Conservation (phyloP, 2,797 vertebrate genomes). For the Pseudotriccus pelzelni region DNA sequence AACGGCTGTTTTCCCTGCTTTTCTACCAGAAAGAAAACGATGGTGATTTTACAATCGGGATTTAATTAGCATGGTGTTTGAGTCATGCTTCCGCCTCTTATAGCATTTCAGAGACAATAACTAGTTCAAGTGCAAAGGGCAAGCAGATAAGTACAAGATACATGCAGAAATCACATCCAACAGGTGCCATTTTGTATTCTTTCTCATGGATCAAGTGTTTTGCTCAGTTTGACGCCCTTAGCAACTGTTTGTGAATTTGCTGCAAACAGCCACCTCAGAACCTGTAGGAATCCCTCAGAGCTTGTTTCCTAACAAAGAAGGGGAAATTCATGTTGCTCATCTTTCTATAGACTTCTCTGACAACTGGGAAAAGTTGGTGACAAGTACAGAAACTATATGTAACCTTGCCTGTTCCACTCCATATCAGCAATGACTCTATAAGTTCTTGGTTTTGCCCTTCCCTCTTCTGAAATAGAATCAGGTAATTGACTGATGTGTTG, state of each 20-base stretch:
- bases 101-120: background rate
- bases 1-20: background rate
- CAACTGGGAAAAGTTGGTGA: background rate
- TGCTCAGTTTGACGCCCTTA: background rate
- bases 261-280: background rate
- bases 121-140: background rate
- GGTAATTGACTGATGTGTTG: background rate
- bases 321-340: background rate
- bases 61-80: background rate
- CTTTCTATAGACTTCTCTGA: background rate
- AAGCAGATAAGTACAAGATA: background rate
- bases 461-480: background rate
- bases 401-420: background rate
- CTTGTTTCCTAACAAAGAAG: background rate
- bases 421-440: background rate
- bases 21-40: background rate
- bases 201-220: background rate
- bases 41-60: background rate
- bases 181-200: background rate
- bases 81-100: background rate
- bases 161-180: background rate
- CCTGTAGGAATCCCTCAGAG: background rate
- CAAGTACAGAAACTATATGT: background rate
- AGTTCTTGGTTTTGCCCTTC: background rate
- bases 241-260: background rate